phyloP scores from a whole-genome alignment of 2,797 vertebrate genomes.

The Peromyscus aztecus region DNA sequence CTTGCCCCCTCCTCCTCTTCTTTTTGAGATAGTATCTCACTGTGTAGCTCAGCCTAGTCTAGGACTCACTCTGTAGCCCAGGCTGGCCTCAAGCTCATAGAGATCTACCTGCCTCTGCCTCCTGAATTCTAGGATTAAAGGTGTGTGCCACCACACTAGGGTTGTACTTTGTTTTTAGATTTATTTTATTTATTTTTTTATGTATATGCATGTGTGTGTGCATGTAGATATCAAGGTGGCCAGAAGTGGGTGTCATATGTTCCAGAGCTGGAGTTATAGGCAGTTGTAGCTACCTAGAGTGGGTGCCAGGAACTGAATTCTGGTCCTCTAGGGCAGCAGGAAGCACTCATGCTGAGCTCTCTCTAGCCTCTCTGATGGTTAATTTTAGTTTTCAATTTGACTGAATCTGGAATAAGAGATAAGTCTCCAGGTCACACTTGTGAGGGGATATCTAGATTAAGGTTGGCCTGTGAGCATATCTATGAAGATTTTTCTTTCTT shows the following conservation, averaged over 20 bases:
- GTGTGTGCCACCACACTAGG: background rate
- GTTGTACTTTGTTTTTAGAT: background rate
- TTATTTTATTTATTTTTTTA: background rate
- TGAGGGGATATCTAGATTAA: background rate
- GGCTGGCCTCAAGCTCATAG: background rate
- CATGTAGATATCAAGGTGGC: too few relatives aligned
- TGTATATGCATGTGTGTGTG: background rate
- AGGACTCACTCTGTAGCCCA: background rate
- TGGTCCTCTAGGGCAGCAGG: background rate
- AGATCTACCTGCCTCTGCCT: background rate
- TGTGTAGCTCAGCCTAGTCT: background rate
- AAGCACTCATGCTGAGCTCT: background rate
- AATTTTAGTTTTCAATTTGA: background rate
- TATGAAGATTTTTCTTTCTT: background rate
- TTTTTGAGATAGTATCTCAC: background rate
- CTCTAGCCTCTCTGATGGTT: background rate
- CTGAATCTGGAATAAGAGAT: background rate
- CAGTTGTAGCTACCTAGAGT: background rate
- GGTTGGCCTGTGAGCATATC: background rate
- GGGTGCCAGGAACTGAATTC: background rate
- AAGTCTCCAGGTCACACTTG: background rate
- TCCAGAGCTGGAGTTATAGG: background rate
- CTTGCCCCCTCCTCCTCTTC: background rate
- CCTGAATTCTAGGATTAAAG: background rate
- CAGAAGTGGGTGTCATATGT: background rate